A percentile compares a stretch with the other conserved stretches of the same genome.
These are phyloP conservation scores for Diorhabda carinulata DNA, from an alignment of 1,140 invertebrate species.

Conservation along the genomic window DNA sequence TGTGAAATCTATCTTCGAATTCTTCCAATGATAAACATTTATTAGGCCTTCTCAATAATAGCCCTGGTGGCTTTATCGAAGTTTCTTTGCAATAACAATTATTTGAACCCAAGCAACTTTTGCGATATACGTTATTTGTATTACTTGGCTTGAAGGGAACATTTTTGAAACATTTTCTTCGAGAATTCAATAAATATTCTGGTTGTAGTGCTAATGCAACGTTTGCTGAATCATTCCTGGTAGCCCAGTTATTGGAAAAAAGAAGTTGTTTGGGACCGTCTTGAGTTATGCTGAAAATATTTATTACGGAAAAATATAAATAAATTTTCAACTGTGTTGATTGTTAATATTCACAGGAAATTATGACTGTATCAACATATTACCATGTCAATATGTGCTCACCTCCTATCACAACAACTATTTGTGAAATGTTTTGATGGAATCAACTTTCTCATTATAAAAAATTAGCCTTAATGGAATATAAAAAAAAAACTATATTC, in stretches of 20 bases:
- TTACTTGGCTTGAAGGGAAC: conserved; percentile 6
- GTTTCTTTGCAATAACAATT: conserved; percentile 28
- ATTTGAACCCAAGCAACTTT: conserved; percentile 22
- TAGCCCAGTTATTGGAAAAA: conserved; percentile 20
- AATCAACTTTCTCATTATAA: neutral
- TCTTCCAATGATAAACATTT: conserved; percentile 18
- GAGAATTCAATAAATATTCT: conserved; percentile 10
- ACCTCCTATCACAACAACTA: neutral
- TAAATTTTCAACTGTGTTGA: neutral
- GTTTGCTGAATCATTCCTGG: conserved; percentile 29
- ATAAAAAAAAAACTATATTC: too few species aligned
- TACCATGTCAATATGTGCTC: neutral
- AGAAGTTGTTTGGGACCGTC: conserved; percentile 21
- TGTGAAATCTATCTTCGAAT: neutral
- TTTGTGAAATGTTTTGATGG: neutral
- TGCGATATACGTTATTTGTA: conserved; percentile 22
- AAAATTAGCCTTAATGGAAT: neutral
- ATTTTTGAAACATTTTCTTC: conserved; percentile 8
- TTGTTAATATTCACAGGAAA: neutral
- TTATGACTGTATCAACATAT: neutral
- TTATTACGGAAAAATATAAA: neutral
- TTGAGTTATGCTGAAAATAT: neutral
- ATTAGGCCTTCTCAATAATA: conserved; percentile 21
- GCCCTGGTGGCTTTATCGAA: conserved; percentile 18
- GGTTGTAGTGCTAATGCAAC: conserved; percentile 26